These are phyloP conservation scores for Coreius guichenoti DNA, from an alignment of 2,797 vertebrate genomes.

Conservation along the genomic window DNA sequence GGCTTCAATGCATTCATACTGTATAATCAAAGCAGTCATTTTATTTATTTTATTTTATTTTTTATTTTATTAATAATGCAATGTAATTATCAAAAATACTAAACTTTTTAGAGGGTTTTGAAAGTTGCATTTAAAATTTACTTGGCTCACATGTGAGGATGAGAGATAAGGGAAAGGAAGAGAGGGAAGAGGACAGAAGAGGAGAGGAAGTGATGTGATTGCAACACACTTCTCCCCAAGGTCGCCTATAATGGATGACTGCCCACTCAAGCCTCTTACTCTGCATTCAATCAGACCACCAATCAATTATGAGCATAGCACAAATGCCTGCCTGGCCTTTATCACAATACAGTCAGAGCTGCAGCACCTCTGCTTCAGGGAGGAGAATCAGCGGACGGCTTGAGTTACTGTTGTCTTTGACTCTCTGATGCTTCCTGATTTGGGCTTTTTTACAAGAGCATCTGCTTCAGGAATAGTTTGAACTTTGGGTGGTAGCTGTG, in stretches of 20 bases:
- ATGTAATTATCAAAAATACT: not conserved
- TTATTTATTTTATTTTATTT: not conserved
- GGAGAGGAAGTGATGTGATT: constrained; percentile 43
- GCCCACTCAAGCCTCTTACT: constrained; percentile 43
- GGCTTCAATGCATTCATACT: not conserved
- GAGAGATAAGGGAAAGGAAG: constrained; percentile 29
- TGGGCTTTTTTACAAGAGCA: constrained; percentile 6
- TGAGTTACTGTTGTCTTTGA: constrained; percentile 29
- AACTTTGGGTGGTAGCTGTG: constrained; percentile 29
- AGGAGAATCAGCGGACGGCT: constrained; percentile 5
- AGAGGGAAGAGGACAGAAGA: constrained; percentile 12
- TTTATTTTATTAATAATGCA: not conserved
- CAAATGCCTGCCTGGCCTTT: constrained; percentile 37
- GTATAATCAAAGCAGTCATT: not conserved
- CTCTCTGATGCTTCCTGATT: constrained; percentile 22
- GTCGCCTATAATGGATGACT: constrained; percentile 57
- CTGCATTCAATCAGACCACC: constrained; percentile 49
- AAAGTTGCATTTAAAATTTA: constrained; percentile 6
- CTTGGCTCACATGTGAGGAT: constrained; percentile 2
- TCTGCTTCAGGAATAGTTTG: constrained; percentile 38
- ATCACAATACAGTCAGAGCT: constrained; percentile 31
- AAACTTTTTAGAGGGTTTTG: not conserved
- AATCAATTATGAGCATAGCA: constrained; percentile 50
- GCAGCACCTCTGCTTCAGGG: constrained; percentile 17
- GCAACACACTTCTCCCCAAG: constrained; percentile 52